Base-by-base conservation (phyloP, 2,797 vertebrate genomes). In the Oreortyx pictus region DNA sequence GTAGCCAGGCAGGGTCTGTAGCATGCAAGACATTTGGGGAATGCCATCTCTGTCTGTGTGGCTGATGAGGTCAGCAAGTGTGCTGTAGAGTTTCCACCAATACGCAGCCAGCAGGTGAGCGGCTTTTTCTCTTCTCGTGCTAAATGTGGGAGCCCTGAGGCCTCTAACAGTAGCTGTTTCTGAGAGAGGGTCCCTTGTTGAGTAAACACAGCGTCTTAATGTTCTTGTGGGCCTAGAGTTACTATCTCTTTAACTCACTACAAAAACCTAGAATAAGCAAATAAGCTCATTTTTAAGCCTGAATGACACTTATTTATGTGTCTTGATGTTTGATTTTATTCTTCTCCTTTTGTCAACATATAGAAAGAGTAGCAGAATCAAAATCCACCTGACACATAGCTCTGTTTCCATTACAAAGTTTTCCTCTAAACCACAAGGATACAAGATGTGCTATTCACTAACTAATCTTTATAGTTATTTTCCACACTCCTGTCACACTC, bases 371-470 rank as follows among this genome's bases (percentile, higher is more conserved):
- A 71, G 41, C 14, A 80, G 47, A 73, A 79, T 33, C 25, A 80
- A 81, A 82, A 84, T 19, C 12, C 12, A 62, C 20, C 5, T 11
- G 62, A 15, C 61, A 41, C 6, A 18, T 47, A 77, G 72, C 7
- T 8, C 9, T 44, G n/a, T 52, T 68, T 61, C n/a, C 20, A 54
- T 44, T 74, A 44, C 35, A 41, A 73, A 50, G 23, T 8, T 23
- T 50, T 61, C 66, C 49, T 12, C 44, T 60, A 43, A 83, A 82
- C 17, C 18, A 44, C 43, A 70, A 72, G 60, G 27, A 90, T 57
- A 88, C 15, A 94, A 81, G 24, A 37, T 79, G 47, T 87, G 57
- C 66, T 93, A 79, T 82, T 94, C 75, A 25, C 37, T 65, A 67
- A 10, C 74, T 94, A 72, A 78, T 73, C 62, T 46, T 54, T 66